These are phyloP conservation scores for Anabacerthia variegaticeps DNA, from an alignment of 2,797 vertebrate genomes.

Conservation along the genomic window DNA sequence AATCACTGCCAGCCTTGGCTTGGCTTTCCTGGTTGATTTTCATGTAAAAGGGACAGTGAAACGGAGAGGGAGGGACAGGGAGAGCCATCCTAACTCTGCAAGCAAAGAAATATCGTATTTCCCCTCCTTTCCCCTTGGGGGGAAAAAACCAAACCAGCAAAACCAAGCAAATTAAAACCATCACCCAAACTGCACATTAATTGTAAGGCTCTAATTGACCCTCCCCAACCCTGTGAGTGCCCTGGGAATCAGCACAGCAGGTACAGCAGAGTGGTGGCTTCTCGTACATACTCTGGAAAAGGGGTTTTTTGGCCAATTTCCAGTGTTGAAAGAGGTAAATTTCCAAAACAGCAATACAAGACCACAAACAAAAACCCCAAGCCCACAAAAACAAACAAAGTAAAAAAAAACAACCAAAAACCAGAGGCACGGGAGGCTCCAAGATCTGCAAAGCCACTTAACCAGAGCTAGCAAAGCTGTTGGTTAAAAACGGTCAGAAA, in stretches of 20 bases:
- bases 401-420: background rate
- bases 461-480: background rate
- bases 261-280: background rate
- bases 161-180: background rate
- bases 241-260: background rate
- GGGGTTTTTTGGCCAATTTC: background rate
- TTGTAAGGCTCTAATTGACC: background rate
- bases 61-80: too few species aligned
- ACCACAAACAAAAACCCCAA: background rate
- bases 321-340: background rate
- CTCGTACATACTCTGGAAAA: background rate
- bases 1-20: background rate
- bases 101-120: background rate
- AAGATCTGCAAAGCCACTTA: background rate
- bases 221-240: accelerated
- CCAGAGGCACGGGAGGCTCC: accelerated
- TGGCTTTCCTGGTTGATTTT: background rate
- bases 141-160: background rate
- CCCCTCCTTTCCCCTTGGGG: background rate
- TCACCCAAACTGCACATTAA: accelerated
- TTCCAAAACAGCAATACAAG: background rate
- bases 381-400: too few species aligned
- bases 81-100: accelerated
- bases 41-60: accelerated
- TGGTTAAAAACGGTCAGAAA: background rate